Base-by-base conservation (phyloP, 2,797 vertebrate species). In the Catharus ustulatus region DNA sequence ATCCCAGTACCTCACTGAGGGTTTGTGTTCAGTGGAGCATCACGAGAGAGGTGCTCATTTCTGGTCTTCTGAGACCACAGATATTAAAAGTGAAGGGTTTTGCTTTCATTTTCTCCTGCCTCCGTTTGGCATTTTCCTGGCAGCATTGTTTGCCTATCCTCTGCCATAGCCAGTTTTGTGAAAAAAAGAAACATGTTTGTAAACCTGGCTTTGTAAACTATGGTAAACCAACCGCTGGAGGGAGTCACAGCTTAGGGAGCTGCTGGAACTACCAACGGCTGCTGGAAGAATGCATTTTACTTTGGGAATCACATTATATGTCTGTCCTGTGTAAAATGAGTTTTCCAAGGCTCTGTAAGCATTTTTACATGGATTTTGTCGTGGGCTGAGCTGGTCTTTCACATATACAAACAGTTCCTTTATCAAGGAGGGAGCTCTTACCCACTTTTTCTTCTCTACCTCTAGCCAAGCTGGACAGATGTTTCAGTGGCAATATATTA, bases 221-320 rank as follows among this genome's bases (percentile, higher is more conserved):
- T 42, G 45, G 38, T 63, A 86, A 91, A 93, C 77, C 71, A 81
- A 5, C 92, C 89, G 10, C 94, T 92, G 95, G 95, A 94, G 95
- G 95, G 95, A 96, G 94, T 95, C 87, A 69, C 89, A 82, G 94
- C 45, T 95, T 89, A 95, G 89, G 73, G 69, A 96, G 94, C 84
- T 91, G 87, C 71, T 82, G 59, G 32, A 89, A 34, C 45, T 38
- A n/a, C 55, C 55, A 69, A 5, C 10, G 27, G 49, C 79, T 46
- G 43, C 72, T 73, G 34, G 61, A 52, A 85, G 71, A 89, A n/a
- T 3, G 34, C 30, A 30, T 46, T 85, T 67, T 71, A 45, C 64
- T 82, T 77, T 57, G 54, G 48, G 38, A 81, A 59, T 36, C 1
- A 5, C 52, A 14, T 46, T n/a, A 5, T 23, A 16, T 1, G 4